A percentile compares a stretch with the other conserved stretches of the same genome.
phyloP scores from a whole-genome alignment of 2,797 vertebrate genomes.

The Falco rusticolus region DNA sequence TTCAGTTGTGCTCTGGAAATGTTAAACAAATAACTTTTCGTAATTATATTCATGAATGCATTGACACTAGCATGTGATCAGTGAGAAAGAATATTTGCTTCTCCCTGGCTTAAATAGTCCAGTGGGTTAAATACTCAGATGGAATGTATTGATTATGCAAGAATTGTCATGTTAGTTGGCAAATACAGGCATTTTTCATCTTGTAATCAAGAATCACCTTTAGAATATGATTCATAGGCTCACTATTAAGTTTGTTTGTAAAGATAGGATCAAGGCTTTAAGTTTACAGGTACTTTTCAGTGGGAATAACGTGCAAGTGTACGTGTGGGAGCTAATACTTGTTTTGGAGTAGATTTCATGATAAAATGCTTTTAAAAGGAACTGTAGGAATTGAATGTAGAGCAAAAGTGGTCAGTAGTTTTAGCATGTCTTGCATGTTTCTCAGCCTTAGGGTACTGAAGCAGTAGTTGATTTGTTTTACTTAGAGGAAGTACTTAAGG shows the following conservation, averaged over 20 bases:
- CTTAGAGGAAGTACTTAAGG: background rate
- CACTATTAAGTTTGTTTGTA: background rate
- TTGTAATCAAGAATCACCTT: background rate
- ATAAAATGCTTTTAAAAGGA: background rate
- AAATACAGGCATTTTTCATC: background rate
- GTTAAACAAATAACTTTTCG: background rate
- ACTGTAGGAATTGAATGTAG: background rate
- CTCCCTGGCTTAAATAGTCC: background rate
- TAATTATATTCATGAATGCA: background rate
- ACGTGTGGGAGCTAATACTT: background rate
- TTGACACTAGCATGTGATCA: background rate
- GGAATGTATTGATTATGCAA: background rate
- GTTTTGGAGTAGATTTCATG: background rate
- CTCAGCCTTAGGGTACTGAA: background rate
- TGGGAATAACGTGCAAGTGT: background rate
- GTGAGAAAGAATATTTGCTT: background rate
- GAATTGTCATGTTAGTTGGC: background rate
- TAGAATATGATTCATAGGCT: slow-evolving; percentile 1
- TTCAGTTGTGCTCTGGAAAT: background rate
- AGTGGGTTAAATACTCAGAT: background rate
- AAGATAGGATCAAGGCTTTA: slow-evolving; percentile 31
- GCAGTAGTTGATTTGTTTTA: background rate
- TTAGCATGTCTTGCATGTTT: background rate
- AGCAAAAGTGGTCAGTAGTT: background rate
- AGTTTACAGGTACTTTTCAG: slow-evolving; percentile 1